A percentile compares a stretch with the other conserved stretches of the same genome.
Evolutionary conservation across 2,113 vertebrate genomes (phyloP).

Genomic region (Eptesicus fuscus): DNA sequence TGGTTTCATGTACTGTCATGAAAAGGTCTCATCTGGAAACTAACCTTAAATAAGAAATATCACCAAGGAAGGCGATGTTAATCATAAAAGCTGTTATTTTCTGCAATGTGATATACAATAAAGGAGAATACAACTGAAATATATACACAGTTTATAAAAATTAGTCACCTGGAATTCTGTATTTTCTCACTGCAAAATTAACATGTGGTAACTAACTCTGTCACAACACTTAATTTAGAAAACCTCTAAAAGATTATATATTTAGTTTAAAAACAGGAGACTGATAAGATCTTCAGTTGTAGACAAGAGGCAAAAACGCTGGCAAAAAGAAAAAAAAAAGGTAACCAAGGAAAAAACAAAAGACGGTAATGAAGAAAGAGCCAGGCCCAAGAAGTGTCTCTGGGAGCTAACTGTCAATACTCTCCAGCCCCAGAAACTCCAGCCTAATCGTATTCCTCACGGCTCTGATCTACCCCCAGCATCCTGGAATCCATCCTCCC

Average conservation of each 20-base stretch:
- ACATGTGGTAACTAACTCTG: not conserved
- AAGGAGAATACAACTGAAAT: not conserved
- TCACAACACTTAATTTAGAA: not conserved
- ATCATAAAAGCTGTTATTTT: not conserved
- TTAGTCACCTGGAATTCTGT: not conserved
- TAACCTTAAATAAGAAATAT: not conserved
- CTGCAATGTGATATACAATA: not conserved
- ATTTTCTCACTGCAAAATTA: not conserved
- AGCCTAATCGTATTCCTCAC: not conserved
- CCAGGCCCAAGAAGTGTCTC: not conserved
- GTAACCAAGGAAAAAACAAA: not conserved
- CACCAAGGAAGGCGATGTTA: not conserved
- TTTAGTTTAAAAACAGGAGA: not conserved
- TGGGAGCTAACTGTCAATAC: not conserved
- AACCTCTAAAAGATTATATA: not conserved
- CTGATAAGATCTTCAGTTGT: not conserved
- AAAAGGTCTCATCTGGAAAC: not conserved
- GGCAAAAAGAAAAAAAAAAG: not conserved
- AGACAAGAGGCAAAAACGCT: constrained; percentile 3
- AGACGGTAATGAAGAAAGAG: not conserved
- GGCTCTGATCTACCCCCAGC: not conserved
- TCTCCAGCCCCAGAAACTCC: not conserved
- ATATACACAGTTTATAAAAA: not conserved
- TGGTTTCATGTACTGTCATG: not conserved
- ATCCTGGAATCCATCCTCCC: not conserved